Evolutionary conservation across 2,888 invertebrate genomes (phyloP).

Genomic region (Phengaris alcon): DNA sequence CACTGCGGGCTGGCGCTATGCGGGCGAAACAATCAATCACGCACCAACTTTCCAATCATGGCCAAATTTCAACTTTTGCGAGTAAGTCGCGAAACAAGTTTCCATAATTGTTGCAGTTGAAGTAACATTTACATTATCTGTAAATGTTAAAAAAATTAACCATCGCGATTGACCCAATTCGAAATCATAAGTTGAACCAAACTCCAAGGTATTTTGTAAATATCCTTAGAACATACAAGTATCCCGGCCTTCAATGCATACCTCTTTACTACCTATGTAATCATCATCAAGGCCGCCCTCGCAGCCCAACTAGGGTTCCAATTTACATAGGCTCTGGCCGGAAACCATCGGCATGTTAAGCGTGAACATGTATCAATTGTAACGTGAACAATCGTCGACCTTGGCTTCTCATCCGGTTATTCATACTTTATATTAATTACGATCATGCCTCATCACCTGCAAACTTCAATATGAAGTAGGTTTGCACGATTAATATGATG

Average conservation of each 20-base stretch:
- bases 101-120: slow-evolving; percentile 9
- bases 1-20: slow-evolving; percentile 37
- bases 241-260: not conserved
- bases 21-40: slow-evolving; percentile 38
- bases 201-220: not conserved
- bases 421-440: slow-evolving; percentile 23
- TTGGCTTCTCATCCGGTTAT: slow-evolving; percentile 38
- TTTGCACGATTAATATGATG: not conserved
- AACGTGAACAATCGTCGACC: slow-evolving; percentile 41
- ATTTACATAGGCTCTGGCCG: slow-evolving; percentile 70
- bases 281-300: slow-evolving; percentile 39
- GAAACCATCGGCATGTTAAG: slow-evolving; percentile 61
- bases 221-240: not conserved
- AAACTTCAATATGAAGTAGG: not conserved
- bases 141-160: slow-evolving; percentile 9
- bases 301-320: slow-evolving; percentile 53
- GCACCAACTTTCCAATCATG: slow-evolving; percentile 38
- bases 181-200: not conserved
- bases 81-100: slow-evolving; percentile 13
- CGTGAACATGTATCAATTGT: slow-evolving; percentile 45
- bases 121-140: slow-evolving; percentile 15
- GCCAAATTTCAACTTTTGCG: slow-evolving; percentile 23
- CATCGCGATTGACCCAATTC: not conserved
- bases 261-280: not conserved
- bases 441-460: not conserved